Evolutionary conservation across 2,888 invertebrate species (phyloP).

Genomic region (Hanleya hanleyi): DNA sequence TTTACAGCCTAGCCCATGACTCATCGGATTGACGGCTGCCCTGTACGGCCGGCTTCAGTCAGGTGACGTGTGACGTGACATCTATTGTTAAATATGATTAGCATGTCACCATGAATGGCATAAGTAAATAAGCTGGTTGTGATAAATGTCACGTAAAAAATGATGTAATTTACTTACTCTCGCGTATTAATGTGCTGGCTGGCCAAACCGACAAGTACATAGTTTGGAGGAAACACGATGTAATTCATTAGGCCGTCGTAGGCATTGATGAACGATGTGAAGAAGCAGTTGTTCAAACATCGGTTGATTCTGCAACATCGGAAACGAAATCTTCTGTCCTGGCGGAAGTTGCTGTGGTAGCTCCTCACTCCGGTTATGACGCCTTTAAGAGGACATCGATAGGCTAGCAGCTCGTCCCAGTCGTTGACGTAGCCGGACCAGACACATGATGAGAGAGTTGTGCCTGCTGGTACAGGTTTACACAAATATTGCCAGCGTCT

Average conservation of each 20-base stretch:
- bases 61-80: no score
- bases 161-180: slow-evolving; percentile 9
- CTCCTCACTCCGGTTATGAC: not conserved
- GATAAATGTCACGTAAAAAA: no score
- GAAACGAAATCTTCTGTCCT: not conserved
- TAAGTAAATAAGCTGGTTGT: no score
- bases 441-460: not conserved
- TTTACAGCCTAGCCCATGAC: no score
- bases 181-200: not conserved
- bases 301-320: not conserved
- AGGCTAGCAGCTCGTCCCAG: not conserved
- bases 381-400: not conserved
- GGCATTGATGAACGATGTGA: not conserved
- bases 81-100: no score
- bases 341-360: not conserved
- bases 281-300: not conserved
- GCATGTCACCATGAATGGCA: no score
- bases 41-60: no score
- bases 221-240: not conserved
- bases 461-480: not conserved
- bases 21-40: no score
- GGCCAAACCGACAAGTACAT: not conserved
- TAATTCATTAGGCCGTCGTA: not conserved
- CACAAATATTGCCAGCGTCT: not conserved
- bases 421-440: not conserved